Evolutionary conservation across 2,888 invertebrate species (phyloP), one percentile per base, ranked within the genome.

Genomic region (Helobdella robusta): DNA sequence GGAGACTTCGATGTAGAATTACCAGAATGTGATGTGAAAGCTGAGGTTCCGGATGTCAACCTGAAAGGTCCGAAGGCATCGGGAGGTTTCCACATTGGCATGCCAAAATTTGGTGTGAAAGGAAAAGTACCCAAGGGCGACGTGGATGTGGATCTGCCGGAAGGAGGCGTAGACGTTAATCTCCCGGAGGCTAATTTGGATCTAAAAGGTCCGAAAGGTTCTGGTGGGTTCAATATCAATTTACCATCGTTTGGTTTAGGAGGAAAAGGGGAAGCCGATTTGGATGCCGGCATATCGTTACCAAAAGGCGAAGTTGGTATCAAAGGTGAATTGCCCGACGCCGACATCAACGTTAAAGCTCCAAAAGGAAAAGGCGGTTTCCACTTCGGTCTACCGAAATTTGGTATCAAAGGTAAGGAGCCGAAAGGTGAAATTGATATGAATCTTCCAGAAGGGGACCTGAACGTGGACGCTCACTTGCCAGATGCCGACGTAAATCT

Each of bases 81-180:
- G 18, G 64, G 64, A 18, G 65, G 65, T 11, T 59, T 65, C 25
- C 30, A 65, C 32, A 34, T 65, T 18, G 35, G 23, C 1, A 23
- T 65, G 56, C 65, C 65, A 23, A 28, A 25, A n/a, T 65, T 65
- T 40, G 59, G 59, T n/a, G 46, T 60, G 4, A 60, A 44, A n/a
- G 60, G 60, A n/a, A 60, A 60, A 59, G 65, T 46, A 2, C 48
- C 65, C 4, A 65, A 65, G 40, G 65, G 59, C 25, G 59, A 40
- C 34, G 28, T 62, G 40, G 62, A 65, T 23, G 58, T 59, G 18
- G 35, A 59, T 8, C 4, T 65, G 8, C 64, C 56, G 23, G 64
- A 64, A 35, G 64, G 20, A 4, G 23, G 56, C 18, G 23, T 64
- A 25, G 35, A 64, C 46, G 64, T 40, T 25, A 36, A 58, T 25